Conservation (phyloP, 2,113 vertebrate genomes). For the Galeopterus variegatus region DNA sequence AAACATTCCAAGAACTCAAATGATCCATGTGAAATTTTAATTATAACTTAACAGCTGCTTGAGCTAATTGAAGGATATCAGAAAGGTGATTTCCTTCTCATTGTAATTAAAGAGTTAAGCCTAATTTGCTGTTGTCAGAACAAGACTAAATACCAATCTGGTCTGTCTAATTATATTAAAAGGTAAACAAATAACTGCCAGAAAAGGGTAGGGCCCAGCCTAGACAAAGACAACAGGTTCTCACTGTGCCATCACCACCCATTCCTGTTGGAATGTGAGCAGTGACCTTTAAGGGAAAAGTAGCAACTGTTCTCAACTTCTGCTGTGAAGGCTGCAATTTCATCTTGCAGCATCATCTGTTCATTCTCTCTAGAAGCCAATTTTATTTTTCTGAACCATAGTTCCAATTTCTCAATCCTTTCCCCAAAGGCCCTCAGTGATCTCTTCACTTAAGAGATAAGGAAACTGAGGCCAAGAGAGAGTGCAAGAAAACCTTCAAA, state of each 20-base stretch:
- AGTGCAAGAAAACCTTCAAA: not conserved
- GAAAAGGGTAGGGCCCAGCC: slow-evolving; percentile 67
- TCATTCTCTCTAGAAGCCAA: slow-evolving; percentile 71
- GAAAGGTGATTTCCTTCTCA: slow-evolving; percentile 90
- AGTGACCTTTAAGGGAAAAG: slow-evolving; percentile 80
- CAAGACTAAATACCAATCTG: slow-evolving; percentile 90
- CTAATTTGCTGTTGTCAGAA: slow-evolving; percentile 91
- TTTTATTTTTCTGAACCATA: slow-evolving; percentile 75
- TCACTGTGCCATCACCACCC: not conserved
- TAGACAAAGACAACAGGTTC: slow-evolving; percentile 78
- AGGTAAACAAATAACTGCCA: slow-evolving; percentile 86
- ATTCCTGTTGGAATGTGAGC: slow-evolving; percentile 51
- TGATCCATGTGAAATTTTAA: slow-evolving; percentile 92
- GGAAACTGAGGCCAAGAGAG: slow-evolving; percentile 9
- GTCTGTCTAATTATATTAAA: slow-evolving; percentile 86
- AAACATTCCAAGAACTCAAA: slow-evolving; percentile 91
- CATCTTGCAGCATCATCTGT: slow-evolving; percentile 74
- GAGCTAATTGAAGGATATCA: slow-evolving; percentile 90
- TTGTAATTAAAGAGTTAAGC: slow-evolving; percentile 92
- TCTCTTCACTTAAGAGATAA: slow-evolving; percentile 18
- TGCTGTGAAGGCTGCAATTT: slow-evolving; percentile 55
- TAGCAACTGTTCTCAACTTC: slow-evolving; percentile 70
- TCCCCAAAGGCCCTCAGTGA: not conserved
- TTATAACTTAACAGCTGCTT: slow-evolving; percentile 93
- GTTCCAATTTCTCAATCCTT: not conserved